Conservation (phyloP, 2,888 invertebrate genomes). For the Hypercompe scribonia region DNA sequence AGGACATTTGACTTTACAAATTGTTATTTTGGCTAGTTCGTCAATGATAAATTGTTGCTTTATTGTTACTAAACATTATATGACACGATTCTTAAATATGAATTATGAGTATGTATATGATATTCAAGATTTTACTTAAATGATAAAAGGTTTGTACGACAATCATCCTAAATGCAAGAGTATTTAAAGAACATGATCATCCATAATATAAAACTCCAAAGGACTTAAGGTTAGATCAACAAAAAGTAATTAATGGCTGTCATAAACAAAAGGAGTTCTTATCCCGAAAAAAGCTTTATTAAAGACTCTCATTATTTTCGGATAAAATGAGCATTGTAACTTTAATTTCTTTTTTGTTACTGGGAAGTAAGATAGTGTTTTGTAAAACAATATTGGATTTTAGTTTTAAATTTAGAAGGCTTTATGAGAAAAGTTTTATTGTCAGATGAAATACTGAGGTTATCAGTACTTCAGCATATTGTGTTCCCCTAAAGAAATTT, state of each 20-base stretch:
- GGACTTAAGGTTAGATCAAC: slow-evolving; percentile 1
- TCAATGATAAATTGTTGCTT: not conserved
- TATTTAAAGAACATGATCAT: not conserved
- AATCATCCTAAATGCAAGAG: not conserved
- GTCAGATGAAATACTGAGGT: not conserved
- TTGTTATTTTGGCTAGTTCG: not conserved
- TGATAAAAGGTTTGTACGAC: not conserved
- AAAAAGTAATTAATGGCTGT: slow-evolving; percentile 20
- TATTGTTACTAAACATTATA: no score
- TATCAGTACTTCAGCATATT: not conserved
- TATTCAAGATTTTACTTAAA: not conserved
- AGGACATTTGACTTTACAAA: no score
- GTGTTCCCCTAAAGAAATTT: not conserved
- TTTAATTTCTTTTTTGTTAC: not conserved
- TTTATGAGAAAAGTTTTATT: not conserved
- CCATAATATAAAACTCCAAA: not conserved
- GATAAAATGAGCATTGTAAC: not conserved
- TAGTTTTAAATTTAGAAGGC: not conserved
- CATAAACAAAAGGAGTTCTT: slow-evolving; percentile 15
- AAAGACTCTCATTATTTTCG: slow-evolving; percentile 9
- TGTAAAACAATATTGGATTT: not conserved
- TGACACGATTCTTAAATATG: no score
- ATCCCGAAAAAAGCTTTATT: slow-evolving; percentile 9
- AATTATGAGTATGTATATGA: no score
- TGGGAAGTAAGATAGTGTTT: not conserved